Conservation (phyloP, 2,888 invertebrate genomes). For the Drosophila mimica region DNA sequence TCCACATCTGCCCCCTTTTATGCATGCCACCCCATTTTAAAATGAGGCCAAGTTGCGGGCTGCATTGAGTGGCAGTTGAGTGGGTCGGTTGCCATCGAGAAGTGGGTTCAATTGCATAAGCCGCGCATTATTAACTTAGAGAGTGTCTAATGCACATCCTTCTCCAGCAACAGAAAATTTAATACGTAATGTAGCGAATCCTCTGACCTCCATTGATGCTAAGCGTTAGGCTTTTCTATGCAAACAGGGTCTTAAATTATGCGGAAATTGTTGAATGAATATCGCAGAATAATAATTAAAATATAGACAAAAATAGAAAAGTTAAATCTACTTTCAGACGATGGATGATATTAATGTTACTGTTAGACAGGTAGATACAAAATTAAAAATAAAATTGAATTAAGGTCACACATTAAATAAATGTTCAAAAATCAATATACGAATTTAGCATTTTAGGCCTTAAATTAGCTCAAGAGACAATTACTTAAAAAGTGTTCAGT, state of each 20-base stretch:
- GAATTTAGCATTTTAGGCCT: neutral
- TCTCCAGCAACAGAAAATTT: conserved; percentile 33
- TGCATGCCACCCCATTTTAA: conserved; percentile 49
- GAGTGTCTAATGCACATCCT: conserved; percentile 44
- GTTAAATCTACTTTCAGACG: neutral
- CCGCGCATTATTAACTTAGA: conserved; percentile 70
- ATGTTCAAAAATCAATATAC: neutral
- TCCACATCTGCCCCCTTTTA: conserved; percentile 46
- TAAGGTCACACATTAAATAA: neutral
- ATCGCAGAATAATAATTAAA: neutral
- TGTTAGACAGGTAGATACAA: neutral
- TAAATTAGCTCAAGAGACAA: neutral
- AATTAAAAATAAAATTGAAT: neutral
- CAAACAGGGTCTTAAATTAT: neutral
- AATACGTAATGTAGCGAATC: conserved; percentile 38
- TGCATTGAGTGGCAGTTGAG: conserved; percentile 42
- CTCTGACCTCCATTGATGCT: neutral
- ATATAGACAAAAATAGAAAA: neutral
- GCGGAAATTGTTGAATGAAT: neutral
- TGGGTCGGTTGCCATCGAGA: conserved; percentile 33
- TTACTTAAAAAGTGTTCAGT: too few species aligned
- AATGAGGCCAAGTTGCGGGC: conserved; percentile 74
- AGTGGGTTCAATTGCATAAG: conserved; percentile 70
- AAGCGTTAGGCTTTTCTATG: neutral
- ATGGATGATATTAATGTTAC: neutral